phyloP scores from a whole-genome alignment of 2,888 invertebrate species.

The Plutella xylostella region DNA sequence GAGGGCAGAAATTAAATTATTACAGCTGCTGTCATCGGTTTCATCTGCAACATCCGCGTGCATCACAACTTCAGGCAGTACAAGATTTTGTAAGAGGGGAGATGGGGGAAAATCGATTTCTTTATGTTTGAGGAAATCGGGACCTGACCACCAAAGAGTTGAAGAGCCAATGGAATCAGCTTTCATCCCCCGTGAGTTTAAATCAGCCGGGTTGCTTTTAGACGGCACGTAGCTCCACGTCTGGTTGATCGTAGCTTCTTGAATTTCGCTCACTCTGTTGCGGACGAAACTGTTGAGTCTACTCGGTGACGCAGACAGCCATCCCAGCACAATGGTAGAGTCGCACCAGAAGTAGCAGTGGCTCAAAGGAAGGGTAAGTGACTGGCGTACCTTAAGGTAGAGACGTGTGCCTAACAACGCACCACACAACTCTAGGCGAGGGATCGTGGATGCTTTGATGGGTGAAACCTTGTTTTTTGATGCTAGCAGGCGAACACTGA shows the following conservation, averaged over 20 bases:
- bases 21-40: too few relatives aligned
- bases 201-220: background rate
- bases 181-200: background rate
- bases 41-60: too few relatives aligned
- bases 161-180: background rate
- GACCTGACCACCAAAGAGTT: background rate
- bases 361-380: background rate
- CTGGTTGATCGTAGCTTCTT: background rate
- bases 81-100: too few relatives aligned
- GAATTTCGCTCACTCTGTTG: background rate
- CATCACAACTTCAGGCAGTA: too few relatives aligned
- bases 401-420: background rate
- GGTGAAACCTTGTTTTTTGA: conserved; percentile 2
- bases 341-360: background rate
- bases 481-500: too few relatives aligned
- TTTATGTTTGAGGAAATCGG: background rate
- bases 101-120: too few relatives aligned
- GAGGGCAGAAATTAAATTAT: too few relatives aligned
- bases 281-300: background rate
- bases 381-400: background rate
- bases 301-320: background rate
- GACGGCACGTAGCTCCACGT: background rate
- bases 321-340: background rate
- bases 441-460: background rate
- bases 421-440: background rate